phyloP scores from a whole-genome alignment of 1,140 invertebrate genomes.

The Neodiprion pinetum region DNA sequence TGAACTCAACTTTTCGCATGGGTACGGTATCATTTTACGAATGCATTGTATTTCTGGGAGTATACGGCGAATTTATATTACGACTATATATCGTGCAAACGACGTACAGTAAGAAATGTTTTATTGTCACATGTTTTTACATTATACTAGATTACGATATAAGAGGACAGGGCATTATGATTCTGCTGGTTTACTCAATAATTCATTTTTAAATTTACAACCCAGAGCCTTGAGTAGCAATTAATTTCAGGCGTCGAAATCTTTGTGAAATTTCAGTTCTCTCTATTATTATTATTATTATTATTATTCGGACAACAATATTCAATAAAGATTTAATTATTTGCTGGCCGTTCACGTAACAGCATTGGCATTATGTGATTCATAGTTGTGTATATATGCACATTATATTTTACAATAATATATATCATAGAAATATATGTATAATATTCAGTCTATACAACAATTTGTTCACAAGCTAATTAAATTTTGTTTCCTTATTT shows the following conservation, averaged over 20 bases:
- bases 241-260: too few relatives aligned
- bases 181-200: too few relatives aligned
- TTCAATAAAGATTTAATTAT: neutral
- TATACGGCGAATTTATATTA: too few relatives aligned
- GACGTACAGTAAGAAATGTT: neutral
- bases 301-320: neutral
- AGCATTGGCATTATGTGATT: too few relatives aligned
- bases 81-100: too few relatives aligned
- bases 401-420: neutral
- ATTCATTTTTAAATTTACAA: too few relatives aligned
- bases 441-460: neutral
- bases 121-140: slow-evolving; percentile 5
- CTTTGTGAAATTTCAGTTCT: too few relatives aligned
- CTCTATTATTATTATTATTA: too few relatives aligned
- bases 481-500: neutral
- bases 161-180: neutral
- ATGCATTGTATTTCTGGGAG: too few relatives aligned
- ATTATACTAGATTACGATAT: neutral
- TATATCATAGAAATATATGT: neutral
- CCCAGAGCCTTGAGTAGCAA: too few relatives aligned
- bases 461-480: neutral
- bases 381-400: neutral
- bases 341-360: neutral
- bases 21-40: too few relatives aligned
- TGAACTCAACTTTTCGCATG: too few relatives aligned